Evolutionary conservation across 2,113 vertebrate genomes (phyloP).

Genomic region (Phylloscopus trochiloides): DNA sequence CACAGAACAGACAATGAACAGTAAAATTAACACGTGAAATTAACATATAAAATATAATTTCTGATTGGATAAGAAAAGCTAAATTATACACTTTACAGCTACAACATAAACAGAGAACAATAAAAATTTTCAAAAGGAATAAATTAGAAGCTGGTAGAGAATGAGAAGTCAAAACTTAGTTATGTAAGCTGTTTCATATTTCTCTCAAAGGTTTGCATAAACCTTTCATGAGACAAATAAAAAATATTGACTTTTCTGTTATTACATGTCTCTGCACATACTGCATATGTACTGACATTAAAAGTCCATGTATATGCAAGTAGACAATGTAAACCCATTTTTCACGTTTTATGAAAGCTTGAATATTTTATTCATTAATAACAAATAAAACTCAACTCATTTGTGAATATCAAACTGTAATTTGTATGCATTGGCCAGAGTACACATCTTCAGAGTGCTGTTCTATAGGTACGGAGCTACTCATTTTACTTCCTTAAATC

Average conservation of each 20-base stretch:
- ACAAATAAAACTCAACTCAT: background rate
- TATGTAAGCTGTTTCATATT: background rate
- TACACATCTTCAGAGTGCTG: background rate
- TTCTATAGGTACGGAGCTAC: background rate
- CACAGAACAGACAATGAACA: constrained; percentile 12
- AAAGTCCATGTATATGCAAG: background rate
- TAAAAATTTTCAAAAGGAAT: constrained; percentile 14
- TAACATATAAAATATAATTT: constrained; percentile 32
- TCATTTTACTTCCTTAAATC: background rate
- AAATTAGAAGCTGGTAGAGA: background rate
- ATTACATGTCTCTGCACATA: background rate
- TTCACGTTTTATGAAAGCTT: constrained; percentile 8
- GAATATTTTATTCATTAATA: background rate
- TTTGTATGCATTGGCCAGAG: background rate
- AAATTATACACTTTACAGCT: background rate
- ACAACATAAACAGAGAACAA: background rate
- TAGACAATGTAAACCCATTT: background rate
- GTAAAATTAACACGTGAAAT: constrained; percentile 10
- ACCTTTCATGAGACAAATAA: background rate
- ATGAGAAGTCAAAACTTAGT: background rate
- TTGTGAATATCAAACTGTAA: background rate
- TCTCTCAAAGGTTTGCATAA: background rate
- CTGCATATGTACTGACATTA: background rate
- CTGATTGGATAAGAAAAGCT: constrained; percentile 14
- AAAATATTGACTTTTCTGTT: background rate